phyloP scores from a whole-genome alignment of 2,797 vertebrate genomes.

The Sternarchorhynchus goeldii region DNA sequence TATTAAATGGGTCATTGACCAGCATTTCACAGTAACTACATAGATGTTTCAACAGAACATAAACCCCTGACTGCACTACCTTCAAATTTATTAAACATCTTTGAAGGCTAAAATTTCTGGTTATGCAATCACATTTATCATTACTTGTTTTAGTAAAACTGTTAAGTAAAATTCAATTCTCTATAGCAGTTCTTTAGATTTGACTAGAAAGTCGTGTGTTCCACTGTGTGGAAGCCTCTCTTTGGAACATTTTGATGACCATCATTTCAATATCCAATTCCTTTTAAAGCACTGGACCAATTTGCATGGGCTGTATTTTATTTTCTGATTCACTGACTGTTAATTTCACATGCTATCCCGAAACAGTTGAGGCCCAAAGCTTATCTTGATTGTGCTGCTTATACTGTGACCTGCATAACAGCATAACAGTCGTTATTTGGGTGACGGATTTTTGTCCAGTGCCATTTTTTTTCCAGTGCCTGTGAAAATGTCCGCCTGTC shows the following conservation, averaged over 20 bases:
- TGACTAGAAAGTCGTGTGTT: background rate
- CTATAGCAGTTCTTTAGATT: background rate
- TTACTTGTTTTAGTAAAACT: no score
- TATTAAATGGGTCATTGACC: no score
- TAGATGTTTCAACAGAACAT: no score
- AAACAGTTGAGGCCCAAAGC: background rate
- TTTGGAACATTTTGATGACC: background rate
- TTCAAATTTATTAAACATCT: no score
- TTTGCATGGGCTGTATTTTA: background rate
- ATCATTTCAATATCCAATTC: background rate
- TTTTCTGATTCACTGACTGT: slow-evolving; percentile 5
- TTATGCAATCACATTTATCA: no score
- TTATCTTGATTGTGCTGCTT: slow-evolving; percentile 4
- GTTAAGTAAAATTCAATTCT: no score
- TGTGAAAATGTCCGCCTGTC: slow-evolving; percentile 38
- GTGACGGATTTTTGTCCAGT: slow-evolving; percentile 19
- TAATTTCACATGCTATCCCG: background rate
- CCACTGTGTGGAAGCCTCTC: background rate
- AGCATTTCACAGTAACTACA: no score
- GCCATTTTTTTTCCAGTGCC: slow-evolving; percentile 10
- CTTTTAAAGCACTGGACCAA: background rate
- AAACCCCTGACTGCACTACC: no score
- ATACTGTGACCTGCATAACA: slow-evolving; percentile 2
- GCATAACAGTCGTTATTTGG: slow-evolving; percentile 10
- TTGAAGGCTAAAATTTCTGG: no score